Conservation (phyloP, 1,140 invertebrate species). For the Bombyx mori region ASM3026992v2 NC_085121.1:3566501-3567000, state of each 20-base stretch:
- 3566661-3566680: slow-evolving; percentile 9
- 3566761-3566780: slow-evolving; percentile 10
- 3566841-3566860: slow-evolving; percentile 11
- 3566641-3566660: slow-evolving; percentile 13
- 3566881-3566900: slow-evolving; percentile 7
- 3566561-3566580: background rate
- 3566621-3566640: slow-evolving; percentile 24
- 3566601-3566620: slow-evolving; percentile 10
- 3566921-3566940: slow-evolving; percentile 1
- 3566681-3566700: slow-evolving; percentile 7
- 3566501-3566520: background rate
- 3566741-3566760: slow-evolving; percentile 5
- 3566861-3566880: slow-evolving; percentile 15
- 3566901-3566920: slow-evolving; percentile 21
- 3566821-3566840: background rate
- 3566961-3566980: background rate
- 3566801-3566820: slow-evolving; percentile 1
- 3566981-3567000: too few relatives aligned
- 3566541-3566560: background rate
- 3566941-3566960: slow-evolving; percentile 4
- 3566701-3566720: background rate
- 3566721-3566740: slow-evolving; percentile 4
- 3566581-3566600: background rate
- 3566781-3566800: slow-evolving; percentile 10
- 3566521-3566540: too few relatives aligned